Conservation (phyloP, 2,888 invertebrate species). For the Tinea trinotella region DNA sequence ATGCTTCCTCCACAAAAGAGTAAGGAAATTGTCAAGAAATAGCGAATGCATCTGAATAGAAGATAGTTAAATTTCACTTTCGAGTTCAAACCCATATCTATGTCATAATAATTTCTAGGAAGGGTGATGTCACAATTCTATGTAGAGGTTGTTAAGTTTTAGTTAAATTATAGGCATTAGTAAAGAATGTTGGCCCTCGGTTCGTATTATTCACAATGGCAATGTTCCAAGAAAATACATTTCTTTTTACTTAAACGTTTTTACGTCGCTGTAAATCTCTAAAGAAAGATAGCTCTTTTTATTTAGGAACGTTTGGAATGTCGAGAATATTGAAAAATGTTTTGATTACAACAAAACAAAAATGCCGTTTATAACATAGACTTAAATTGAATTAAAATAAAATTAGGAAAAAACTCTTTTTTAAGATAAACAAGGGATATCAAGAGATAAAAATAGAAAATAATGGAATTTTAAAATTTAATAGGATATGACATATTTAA, state of each 20-base stretch:
- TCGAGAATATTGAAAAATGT: constrained; percentile 31
- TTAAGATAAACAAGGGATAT: no score
- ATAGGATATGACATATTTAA: no score
- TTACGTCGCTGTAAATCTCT: constrained; percentile 37
- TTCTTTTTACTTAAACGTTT: constrained; percentile 25
- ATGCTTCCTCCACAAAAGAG: constrained; percentile 40
- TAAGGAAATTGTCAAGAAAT: constrained; percentile 49
- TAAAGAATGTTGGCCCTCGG: constrained; percentile 1
- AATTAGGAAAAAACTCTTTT: no score
- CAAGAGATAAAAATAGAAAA: no score
- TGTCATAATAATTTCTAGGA: background rate
- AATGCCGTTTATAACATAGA: background rate
- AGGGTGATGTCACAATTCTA: background rate
- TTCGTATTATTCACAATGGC: constrained; percentile 23
- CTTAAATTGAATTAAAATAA: background rate
- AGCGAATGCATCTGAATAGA: constrained; percentile 42
- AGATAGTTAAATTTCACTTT: constrained; percentile 17
- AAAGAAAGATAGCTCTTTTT: constrained; percentile 34
- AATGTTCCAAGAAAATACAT: constrained; percentile 25
- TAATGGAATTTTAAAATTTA: no score
- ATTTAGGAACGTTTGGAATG: constrained; percentile 31
- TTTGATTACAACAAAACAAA: constrained; percentile 13
- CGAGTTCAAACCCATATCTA: background rate
- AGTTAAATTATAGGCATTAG: constrained; percentile 15
- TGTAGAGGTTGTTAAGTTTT: constrained; percentile 6